phyloP scores from a whole-genome alignment of 2,888 invertebrate species.

The Plagodis dolabraria region DNA sequence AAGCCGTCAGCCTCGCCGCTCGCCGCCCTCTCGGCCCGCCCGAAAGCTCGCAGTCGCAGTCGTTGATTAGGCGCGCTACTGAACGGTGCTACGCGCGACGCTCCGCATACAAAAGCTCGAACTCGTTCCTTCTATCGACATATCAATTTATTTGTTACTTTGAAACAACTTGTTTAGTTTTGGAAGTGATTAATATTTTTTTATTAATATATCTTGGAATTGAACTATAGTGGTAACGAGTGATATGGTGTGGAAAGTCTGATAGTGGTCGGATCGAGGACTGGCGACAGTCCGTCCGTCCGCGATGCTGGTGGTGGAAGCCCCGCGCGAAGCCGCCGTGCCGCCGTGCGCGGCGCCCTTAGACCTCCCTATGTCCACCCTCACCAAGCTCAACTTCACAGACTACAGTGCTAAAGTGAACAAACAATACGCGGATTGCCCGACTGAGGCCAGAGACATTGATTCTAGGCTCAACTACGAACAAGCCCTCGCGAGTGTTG shows the following conservation, averaged over 20 bases:
- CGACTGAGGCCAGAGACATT: conserved; percentile 61
- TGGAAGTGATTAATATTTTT: conserved; percentile 1
- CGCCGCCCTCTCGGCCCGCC: conserved; percentile 80
- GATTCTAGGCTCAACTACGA: conserved; percentile 69
- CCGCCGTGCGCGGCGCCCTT: conserved; percentile 76
- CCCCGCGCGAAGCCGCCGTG: conserved; percentile 90
- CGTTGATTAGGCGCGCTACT: conserved; percentile 68
- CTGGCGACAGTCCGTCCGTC: conserved; percentile 73
- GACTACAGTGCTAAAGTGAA: conserved; percentile 81
- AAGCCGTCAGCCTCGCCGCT: conserved; percentile 54
- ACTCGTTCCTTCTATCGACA: conserved; percentile 43
- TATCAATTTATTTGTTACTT: conserved; percentile 38
- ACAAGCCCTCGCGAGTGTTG: conserved; percentile 67
- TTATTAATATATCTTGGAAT: conserved; percentile 5
- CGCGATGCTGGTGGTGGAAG: conserved; percentile 91
- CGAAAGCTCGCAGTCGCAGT: conserved; percentile 82
- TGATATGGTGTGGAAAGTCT: conserved; percentile 63
- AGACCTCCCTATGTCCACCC: conserved; percentile 76
- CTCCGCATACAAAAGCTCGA: conserved; percentile 51
- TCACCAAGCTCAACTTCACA: conserved; percentile 76
- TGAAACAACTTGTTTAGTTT: conserved; percentile 7
- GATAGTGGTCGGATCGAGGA: conserved; percentile 43
- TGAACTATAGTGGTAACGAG: conserved; percentile 43
- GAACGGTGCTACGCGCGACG: conserved; percentile 58
- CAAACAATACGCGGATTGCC: conserved; percentile 63